These are phyloP conservation scores for Hedya salicella DNA, from an alignment of 2,888 invertebrate species.

Conservation along the genomic window DNA sequence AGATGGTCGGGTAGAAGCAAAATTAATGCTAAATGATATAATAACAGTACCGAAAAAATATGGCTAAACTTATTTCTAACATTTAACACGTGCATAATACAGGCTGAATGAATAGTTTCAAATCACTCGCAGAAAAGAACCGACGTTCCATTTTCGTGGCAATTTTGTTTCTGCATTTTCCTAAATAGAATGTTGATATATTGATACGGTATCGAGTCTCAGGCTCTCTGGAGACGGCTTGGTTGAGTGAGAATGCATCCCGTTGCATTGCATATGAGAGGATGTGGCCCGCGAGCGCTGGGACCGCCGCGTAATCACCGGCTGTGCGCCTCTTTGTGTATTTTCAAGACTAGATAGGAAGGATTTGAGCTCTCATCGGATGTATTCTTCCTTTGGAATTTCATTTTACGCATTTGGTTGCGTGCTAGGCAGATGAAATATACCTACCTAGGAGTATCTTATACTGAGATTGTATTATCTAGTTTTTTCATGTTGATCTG, in stretches of 20 bases:
- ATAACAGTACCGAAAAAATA: no score
- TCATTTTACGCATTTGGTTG: neutral
- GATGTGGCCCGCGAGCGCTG: slow-evolving; percentile 63
- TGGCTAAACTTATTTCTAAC: neutral
- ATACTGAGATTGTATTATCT: no score
- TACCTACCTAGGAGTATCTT: no score
- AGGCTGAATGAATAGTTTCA: slow-evolving; percentile 22
- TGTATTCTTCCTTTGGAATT: neutral
- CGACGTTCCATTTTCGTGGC: slow-evolving; percentile 9
- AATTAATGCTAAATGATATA: no score
- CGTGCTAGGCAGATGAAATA: no score
- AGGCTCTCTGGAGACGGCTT: slow-evolving; percentile 58
- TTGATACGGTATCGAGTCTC: slow-evolving; percentile 55
- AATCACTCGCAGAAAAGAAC: neutral
- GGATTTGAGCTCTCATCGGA: slow-evolving; percentile 22
- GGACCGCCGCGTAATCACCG: slow-evolving; percentile 71
- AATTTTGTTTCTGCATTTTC: slow-evolving; percentile 39
- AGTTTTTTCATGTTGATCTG: no score
- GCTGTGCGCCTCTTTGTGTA: slow-evolving; percentile 41
- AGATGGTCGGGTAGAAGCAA: no score
- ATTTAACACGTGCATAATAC: neutral
- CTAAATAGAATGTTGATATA: slow-evolving; percentile 44
- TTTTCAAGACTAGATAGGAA: slow-evolving; percentile 24
- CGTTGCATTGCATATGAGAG: slow-evolving; percentile 66
- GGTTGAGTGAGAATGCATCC: slow-evolving; percentile 71